Evolutionary conservation across 2,888 invertebrate genomes (phyloP), one percentile per base, ranked within the genome.

Genomic region (Callyntrura guangdongensis): DNA sequence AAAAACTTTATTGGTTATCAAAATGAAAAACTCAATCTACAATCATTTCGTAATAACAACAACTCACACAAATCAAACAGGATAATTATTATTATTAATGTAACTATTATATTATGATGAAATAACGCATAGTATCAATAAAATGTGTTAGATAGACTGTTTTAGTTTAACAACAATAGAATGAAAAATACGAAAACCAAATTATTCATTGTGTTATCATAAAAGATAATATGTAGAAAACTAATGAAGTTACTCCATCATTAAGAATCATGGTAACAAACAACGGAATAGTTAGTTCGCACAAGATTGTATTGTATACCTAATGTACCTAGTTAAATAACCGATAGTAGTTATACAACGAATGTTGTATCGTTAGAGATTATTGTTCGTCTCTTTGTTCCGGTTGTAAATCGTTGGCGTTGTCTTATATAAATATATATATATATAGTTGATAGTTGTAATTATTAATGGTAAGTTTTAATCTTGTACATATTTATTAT

Each of bases 361-460:
- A 47, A 20, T 22, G n/a, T 49, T 11, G 49, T 47, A 74, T 74
- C 49, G 49, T 74, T 74, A 22, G 74, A 74, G 74, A 74, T 74
- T 74, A 74, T 74, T 74, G 47, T 36, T 36, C 36, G 36, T 74
- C 74, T 74, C 49, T 74, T 74, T 49, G 74, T 49, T 49, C 12
- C 49, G 49, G 20, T 74, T 36, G 36, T 36, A 36, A 11, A 2
- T 20, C 9, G 49, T 74, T n/a, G 17, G 36, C 17, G 45, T 72
- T n/a, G n/a, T 72, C 14, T n/a, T 45, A 9, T 17, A 59, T 36
- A 20, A 74, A 6, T 72, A 45, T 17, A 36, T 36, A 36, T 72
- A 47, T 72, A 72, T 2, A 72, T 72, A 72, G 45, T 74, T 74
- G 49, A 47, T 67, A 67, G 11, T 53, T 3, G 5, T 17, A 20